phyloP scores from a whole-genome alignment of 23 tunicate species.

The Diplosoma virens region DNA sequence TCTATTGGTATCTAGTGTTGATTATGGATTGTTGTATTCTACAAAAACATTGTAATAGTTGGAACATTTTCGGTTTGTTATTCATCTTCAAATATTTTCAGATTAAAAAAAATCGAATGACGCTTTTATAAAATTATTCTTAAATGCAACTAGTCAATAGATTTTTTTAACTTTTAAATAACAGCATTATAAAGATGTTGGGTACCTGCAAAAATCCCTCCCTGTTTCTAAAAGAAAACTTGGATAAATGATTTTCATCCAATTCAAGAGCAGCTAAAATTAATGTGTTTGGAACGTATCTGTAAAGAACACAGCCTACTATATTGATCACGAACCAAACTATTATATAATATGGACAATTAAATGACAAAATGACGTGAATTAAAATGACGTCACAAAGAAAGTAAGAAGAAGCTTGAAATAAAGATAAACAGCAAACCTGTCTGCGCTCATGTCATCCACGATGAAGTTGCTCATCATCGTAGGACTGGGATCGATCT shows the following conservation, averaged over 20 bases:
- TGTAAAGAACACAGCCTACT: background rate
- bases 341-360: background rate
- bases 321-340: too few species aligned
- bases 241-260: slow-evolving; percentile 78
- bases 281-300: slow-evolving; percentile 58
- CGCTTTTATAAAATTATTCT: background rate
- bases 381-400: background rate
- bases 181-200: background rate
- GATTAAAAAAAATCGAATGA: background rate
- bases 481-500: slow-evolving; percentile 51
- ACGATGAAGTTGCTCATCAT: slow-evolving; percentile 40
- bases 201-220: slow-evolving; percentile 44
- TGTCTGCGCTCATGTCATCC: slow-evolving; percentile 73
- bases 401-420: background rate
- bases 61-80: too few species aligned
- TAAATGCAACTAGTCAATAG: background rate
- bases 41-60: too few species aligned
- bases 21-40: too few species aligned
- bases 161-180: background rate
- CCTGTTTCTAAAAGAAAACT: slow-evolving; percentile 58
- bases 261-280: slow-evolving; percentile 68
- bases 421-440: slow-evolving; percentile 22
- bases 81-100: too few species aligned
- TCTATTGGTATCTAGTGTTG: too few species aligned
- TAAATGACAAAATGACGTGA: background rate